Evolutionary conservation across 23 tunicate species (phyloP).

Genomic region (Clavelina lepadiformis): DNA sequence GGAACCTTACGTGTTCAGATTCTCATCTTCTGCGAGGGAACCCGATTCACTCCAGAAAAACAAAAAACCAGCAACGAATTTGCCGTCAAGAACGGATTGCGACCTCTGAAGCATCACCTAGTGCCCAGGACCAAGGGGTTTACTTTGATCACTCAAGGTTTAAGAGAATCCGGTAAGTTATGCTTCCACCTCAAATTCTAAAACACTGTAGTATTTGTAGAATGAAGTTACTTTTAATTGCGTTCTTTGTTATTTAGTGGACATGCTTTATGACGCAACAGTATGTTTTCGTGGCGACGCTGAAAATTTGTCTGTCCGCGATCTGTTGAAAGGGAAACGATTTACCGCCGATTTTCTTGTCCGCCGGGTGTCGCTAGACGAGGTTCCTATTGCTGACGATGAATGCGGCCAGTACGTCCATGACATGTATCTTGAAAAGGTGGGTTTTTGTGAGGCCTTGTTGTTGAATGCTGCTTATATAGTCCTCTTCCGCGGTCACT

Average conservation of each 20-base stretch:
- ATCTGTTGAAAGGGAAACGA: conserved; percentile 45
- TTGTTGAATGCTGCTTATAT: no score
- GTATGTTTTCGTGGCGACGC: conserved; percentile 57
- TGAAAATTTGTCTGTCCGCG: conserved; percentile 31
- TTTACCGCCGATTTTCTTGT: conserved; percentile 54
- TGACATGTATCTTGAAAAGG: conserved; percentile 48
- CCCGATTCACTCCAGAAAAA: conserved; percentile 71
- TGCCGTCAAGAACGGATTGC: conserved; percentile 68
- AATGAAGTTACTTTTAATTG: background rate
- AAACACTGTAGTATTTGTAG: background rate
- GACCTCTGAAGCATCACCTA: conserved; percentile 65
- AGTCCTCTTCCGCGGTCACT: no score
- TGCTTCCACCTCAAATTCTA: no score
- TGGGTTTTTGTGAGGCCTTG: no score
- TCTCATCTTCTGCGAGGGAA: conserved; percentile 89
- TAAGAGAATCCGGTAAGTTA: conserved; percentile 74
- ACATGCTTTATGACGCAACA: conserved; percentile 47
- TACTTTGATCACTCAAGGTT: conserved; percentile 38
- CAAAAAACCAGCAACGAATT: conserved; percentile 58
- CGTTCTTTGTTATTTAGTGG: conserved; percentile 8
- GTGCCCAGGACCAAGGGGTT: conserved; percentile 78
- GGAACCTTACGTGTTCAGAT: conserved; percentile 37
- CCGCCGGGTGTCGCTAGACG: conserved; percentile 12
- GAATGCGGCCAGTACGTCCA: conserved; percentile 40
- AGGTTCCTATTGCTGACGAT: conserved; percentile 66